Evolutionary conservation across 2,888 invertebrate genomes (phyloP).

Genomic region (Pristionchus exspectatus): DNA sequence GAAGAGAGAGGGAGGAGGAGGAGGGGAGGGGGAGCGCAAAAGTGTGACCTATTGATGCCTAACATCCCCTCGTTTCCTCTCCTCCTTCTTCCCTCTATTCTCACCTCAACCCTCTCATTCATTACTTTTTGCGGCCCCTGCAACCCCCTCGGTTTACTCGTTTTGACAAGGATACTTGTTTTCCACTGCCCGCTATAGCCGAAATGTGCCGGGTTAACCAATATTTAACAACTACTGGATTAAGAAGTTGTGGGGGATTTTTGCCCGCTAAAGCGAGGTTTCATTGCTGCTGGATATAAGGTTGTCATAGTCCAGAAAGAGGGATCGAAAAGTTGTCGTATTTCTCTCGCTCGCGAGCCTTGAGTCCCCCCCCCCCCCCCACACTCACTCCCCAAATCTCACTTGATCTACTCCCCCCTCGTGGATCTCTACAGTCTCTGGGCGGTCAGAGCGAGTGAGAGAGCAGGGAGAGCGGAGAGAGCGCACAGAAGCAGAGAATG

Average conservation of each 20-base stretch:
- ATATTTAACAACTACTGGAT: background rate
- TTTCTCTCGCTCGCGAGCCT: too few species aligned
- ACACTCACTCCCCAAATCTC: background rate
- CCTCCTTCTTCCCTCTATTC: background rate
- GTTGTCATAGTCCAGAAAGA: background rate
- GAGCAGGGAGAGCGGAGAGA: background rate
- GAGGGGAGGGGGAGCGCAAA: too few species aligned
- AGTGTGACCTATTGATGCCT: constrained; percentile 39
- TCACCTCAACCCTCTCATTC: constrained; percentile 37
- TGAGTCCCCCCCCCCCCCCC: background rate
- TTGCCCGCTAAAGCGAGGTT: background rate
- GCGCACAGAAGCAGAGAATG: background rate
- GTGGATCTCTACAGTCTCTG: background rate
- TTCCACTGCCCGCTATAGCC: background rate
- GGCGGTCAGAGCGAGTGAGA: background rate
- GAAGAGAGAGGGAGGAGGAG: constrained; percentile 1
- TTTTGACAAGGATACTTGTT: background rate
- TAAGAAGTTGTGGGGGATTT: background rate
- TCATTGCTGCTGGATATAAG: background rate
- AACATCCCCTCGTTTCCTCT: background rate
- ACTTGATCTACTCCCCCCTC: background rate
- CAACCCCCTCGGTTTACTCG: background rate
- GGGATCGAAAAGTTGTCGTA: background rate
- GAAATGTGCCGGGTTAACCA: background rate
- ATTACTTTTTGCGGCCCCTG: constrained; percentile 31